phyloP scores from a whole-genome alignment of 2,888 invertebrate species.

The Lochmaea crataegi region DNA sequence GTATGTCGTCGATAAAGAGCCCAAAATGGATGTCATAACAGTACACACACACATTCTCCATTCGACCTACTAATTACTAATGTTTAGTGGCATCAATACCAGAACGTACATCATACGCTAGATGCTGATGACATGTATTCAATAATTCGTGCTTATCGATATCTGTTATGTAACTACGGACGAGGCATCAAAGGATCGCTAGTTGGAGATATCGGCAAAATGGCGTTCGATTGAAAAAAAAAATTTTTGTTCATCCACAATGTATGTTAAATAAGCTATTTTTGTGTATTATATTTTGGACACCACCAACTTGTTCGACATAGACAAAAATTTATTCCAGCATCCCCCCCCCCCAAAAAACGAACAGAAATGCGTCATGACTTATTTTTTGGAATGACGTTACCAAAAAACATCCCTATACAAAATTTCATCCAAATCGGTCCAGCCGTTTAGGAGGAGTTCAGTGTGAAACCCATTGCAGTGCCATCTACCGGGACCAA shows the following conservation, averaged over 20 bases:
- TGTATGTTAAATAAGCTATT: no score
- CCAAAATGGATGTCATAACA: constrained; percentile 26
- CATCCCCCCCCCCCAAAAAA: no score
- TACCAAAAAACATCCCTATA: no score
- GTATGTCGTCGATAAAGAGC: constrained; percentile 18
- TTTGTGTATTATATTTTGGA: no score
- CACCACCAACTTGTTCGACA: no score
- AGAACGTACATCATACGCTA: constrained; percentile 47
- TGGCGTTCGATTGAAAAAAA: neutral
- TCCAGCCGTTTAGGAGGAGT: no score
- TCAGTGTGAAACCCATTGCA: no score
- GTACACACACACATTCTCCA: constrained; percentile 23
- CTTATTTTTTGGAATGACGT: no score
- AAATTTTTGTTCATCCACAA: neutral
- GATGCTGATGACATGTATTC: constrained; percentile 29
- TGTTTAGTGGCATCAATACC: constrained; percentile 52
- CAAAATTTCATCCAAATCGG: no score
- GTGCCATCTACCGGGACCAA: no score
- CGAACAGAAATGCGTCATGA: no score
- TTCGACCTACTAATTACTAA: constrained; percentile 48
- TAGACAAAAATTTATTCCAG: no score
- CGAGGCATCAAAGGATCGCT: neutral
- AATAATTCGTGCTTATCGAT: constrained; percentile 20
- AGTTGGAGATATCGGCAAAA: neutral
- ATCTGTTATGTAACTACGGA: neutral